phyloP scores from a whole-genome alignment of 37 sponge, comb jelly and placozoan species.

The Crambe crambe region DNA sequence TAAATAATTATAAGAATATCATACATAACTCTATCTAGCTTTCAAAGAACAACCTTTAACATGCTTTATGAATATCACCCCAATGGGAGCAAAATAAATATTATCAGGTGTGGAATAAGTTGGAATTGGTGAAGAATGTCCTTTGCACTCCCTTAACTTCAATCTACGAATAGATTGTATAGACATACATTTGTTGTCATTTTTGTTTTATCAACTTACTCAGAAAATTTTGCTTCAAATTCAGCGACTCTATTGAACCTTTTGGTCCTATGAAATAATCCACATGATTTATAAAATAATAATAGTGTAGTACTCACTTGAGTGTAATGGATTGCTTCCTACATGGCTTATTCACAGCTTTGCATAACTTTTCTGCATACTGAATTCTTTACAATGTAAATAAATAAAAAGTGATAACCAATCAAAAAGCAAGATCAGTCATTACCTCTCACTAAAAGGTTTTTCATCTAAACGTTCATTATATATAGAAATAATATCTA shows the following conservation, averaged over 20 bases:
- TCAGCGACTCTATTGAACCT: background rate
- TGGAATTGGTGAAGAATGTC: background rate
- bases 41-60: background rate
- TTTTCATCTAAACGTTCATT: constrained; percentile 22
- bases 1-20: no score
- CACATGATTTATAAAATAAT: background rate
- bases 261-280: background rate
- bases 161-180: background rate
- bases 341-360: constrained; percentile 61
- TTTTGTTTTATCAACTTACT: background rate
- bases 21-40: background rate
- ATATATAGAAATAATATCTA: constrained; percentile 62
- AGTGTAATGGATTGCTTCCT: constrained; percentile 2
- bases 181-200: background rate
- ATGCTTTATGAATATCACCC: background rate
- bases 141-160: background rate
- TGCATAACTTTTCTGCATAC: constrained; percentile 40
- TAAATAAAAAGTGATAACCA: background rate
- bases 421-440: no score
- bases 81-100: background rate
- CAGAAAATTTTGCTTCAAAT: background rate
- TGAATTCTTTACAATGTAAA: background rate
- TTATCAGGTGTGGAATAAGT: background rate
- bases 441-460: constrained; percentile 72
- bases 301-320: constrained; percentile 21